phyloP scores from a whole-genome alignment of 64 coral and sea anemone species.

The Montipora foliosa region DNA sequence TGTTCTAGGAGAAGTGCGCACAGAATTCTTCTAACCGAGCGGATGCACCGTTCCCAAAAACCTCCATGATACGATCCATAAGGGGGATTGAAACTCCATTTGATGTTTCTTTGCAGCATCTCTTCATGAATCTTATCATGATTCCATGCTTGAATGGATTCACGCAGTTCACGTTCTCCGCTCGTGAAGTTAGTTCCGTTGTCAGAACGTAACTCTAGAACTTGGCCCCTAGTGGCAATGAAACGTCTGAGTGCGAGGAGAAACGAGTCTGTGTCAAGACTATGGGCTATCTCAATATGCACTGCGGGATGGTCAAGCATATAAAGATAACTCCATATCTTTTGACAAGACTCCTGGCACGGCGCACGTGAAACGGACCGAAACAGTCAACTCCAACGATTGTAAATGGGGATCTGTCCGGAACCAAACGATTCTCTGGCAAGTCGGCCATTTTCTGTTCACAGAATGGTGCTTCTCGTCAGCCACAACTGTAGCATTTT shows the following conservation, averaged over 20 bases:
- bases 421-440: background rate
- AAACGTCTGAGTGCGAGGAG: no score
- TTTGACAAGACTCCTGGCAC: no score
- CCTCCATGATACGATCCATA: no score
- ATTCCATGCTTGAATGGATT: conserved; percentile 33
- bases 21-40: background rate
- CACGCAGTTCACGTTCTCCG: conserved; percentile 1
- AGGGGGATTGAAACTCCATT: background rate
- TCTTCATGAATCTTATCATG: conserved; percentile 14
- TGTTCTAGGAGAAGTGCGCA: background rate
- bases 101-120: background rate
- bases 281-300: background rate
- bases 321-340: no score
- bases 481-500: background rate
- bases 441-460: conserved; percentile 32
- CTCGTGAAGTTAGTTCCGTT: conserved; percentile 26
- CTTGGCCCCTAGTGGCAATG: background rate
- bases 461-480: background rate
- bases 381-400: no score
- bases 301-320: background rate
- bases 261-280: no score
- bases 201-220: conserved; percentile 15
- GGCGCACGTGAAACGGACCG: no score
- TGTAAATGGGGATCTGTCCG: conserved; percentile 12
- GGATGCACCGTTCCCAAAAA: background rate